Base-by-base conservation (phyloP, 1,140 invertebrate genomes). In the Lepidurus couesii region DNA sequence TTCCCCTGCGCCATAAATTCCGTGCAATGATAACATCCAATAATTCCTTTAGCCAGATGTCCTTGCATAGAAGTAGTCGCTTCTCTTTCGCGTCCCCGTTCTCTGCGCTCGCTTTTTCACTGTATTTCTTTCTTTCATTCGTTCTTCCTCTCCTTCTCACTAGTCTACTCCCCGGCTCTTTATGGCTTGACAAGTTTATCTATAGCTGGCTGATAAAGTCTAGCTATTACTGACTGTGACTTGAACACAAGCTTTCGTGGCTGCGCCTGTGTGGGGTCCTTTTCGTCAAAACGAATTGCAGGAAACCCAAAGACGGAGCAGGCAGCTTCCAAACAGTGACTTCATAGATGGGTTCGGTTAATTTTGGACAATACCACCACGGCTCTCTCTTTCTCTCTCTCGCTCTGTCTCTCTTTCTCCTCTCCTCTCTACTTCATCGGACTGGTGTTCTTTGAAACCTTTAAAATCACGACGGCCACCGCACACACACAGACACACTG, bases 121-220 rank as follows among this genome's bases (percentile, higher is more conserved):
- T 53, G 11, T 5, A 53, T 11, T 53, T n/a, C 47, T 45, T 9
- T 47, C 45, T 10, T 47, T 47, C 45, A n/a, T 65, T 21, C 53
- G 16, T 65, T 65, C 53, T 65, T 65, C 21, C 53, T 65, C 53
- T 13, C 53, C n/a, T 65, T 65, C 21, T 65, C 53, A 65, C 21
- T 65, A 65, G 16, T 21, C 21, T 21, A 21, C 53, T 13, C 53
- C 53, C 53, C 13, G 21, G 53, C 53, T 65, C 53, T 65, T 65
- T 65, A 65, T 65, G 53, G 53, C 53, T 65, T 65, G 53, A 65
- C 53, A 65, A 65, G 53, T 65, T 65, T 65, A 65, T 65, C 53
- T 65, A 65, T 65, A 65, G 53, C 53, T 65, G 21, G 53, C 53
- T 65, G 53, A 65, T 65, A 65, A 65, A 65, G 53, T 65, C 53